Evolutionary conservation across 2,797 vertebrate genomes (phyloP), one percentile per base, ranked within the genome.

Genomic region (Sebastes iracundus): DNA sequence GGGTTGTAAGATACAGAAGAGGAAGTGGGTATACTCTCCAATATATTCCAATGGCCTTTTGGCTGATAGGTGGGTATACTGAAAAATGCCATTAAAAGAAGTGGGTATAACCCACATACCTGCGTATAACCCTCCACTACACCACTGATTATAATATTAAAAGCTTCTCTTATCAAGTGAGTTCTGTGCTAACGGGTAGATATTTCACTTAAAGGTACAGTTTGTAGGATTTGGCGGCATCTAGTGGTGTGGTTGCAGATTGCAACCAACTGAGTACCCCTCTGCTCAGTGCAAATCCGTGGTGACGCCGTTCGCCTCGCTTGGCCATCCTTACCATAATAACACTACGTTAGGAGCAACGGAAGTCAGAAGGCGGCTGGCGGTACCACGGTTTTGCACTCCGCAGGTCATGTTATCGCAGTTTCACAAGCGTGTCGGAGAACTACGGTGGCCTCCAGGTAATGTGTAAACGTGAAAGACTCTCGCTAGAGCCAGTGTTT

Each of bases 241-340:
- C 20, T n/a, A 52, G 49, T 10, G 20, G 49, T 52, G 18, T 0
- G 49, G 49, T 52, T 52, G 49, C 20, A n/a, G 49, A 0, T n/a
- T 52, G 20, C 49, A 52, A 52, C 49, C 49, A 10, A n/a, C 49
- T 52, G 49, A 52, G 20, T n/a, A n/a, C 20, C 20, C 20, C 49
- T 52, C 49, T 0, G 9, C 20, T 52, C 16, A 49, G 46, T 20
- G 46, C 46, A 49, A 2, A 49, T 0, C 18, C 18, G 0, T n/a
- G 0, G 49, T 52, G 6, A n/a, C 1, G 7, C 18, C 4, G 5
- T 52, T 20, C 7, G 8, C 20, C 46, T 52, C 8, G 46, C 46
- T 52, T 1, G 1, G 46, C 46, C 46, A n/a, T 52, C 46, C 20
- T 18, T 46, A 46, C 42, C 42, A 18, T 2, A 46, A 46, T 46